These are phyloP conservation scores for Seriola dumerili DNA, from an alignment of 2,113 vertebrate species.

Conservation along the genomic window DNA sequence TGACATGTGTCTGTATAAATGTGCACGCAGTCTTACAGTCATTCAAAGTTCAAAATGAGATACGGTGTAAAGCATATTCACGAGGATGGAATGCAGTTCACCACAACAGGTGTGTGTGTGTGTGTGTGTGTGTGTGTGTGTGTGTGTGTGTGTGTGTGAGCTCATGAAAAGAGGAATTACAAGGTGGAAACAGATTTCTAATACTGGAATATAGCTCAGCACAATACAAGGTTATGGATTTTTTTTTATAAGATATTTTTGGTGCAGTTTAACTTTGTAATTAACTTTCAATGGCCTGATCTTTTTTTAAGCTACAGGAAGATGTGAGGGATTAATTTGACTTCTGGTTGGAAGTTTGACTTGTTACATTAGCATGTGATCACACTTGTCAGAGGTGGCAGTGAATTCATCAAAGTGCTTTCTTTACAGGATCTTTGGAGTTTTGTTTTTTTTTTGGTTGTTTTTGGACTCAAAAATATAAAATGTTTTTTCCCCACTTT, in stretches of 20 bases:
- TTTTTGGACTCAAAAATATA: constrained; percentile 20
- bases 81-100: constrained; percentile 37
- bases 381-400: constrained; percentile 46
- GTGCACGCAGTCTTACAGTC: constrained; percentile 59
- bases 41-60: constrained; percentile 41
- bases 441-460: neutral
- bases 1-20: constrained; percentile 46
- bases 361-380: constrained; percentile 4
- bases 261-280: neutral
- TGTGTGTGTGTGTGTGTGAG: constrained; percentile 9
- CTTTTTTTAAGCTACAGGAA: neutral
- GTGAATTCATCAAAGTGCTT: constrained; percentile 72
- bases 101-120: constrained; percentile 30
- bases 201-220: neutral
- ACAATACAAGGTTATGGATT: neutral
- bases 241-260: neutral
- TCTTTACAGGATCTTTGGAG: constrained; percentile 68
- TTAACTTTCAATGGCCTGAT: neutral
- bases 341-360: constrained; percentile 3
- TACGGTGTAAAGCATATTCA: constrained; percentile 43
- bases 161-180: constrained; percentile 30
- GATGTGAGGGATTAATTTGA: constrained; percentile 3
- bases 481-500: constrained; percentile 14
- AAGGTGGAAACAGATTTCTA: constrained; percentile 28
- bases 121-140: constrained; percentile 2